Evolutionary conservation across 2,797 vertebrate genomes (phyloP).

Genomic region (Coccyzus lansbergi): DNA sequence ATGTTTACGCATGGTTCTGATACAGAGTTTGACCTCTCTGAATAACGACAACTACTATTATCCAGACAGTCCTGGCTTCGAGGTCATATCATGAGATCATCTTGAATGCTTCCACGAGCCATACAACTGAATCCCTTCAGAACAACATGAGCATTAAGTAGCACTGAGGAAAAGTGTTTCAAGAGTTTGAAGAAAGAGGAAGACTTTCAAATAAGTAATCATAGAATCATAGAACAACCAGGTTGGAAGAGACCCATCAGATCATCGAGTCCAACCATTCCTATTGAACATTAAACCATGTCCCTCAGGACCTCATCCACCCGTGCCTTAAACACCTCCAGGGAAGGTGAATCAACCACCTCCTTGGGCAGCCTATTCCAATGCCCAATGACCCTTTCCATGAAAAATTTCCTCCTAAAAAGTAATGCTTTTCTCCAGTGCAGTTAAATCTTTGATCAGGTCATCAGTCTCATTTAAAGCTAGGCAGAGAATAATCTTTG

Average conservation of each 20-base stretch:
- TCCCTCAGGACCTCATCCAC: no score
- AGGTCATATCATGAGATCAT: neutral
- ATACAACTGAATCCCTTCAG: neutral
- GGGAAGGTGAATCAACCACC: no score
- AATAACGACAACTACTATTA: neutral
- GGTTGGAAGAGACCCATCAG: no score
- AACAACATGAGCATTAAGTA: neutral
- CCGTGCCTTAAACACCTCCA: no score
- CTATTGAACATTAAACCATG: no score
- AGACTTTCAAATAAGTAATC: neutral
- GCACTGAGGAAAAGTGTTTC: neutral
- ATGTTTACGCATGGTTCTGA: neutral
- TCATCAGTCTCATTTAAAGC: neutral
- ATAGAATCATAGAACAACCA: no score
- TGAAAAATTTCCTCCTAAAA: no score
- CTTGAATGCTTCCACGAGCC: fast-evolving
- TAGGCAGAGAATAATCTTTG: neutral
- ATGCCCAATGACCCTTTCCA: no score
- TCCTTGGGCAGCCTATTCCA: no score
- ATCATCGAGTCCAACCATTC: no score
- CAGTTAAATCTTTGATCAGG: neutral
- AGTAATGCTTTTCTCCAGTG: neutral
- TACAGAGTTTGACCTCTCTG: neutral
- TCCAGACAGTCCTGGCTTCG: neutral
- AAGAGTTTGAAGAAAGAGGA: neutral